A percentile compares a stretch with the other conserved stretches of the same genome.
phyloP scores from a whole-genome alignment of 2,113 vertebrate genomes.

The Vireo altiloquus region DNA sequence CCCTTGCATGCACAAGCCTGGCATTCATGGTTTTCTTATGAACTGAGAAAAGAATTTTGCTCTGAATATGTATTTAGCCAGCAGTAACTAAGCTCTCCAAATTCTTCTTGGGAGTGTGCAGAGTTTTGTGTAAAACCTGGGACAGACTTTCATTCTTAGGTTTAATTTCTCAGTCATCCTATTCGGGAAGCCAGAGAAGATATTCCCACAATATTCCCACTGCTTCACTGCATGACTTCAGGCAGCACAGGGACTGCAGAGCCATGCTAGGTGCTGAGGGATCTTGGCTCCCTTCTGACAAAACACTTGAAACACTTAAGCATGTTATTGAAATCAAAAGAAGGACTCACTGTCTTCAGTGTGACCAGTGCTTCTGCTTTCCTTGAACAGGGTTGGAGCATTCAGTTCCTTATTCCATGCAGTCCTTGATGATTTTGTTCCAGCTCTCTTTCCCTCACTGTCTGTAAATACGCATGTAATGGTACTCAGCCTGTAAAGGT shows the following conservation, averaged over 20 bases:
- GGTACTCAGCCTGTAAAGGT: neutral
- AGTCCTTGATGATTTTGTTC: neutral
- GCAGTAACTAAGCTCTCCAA: neutral
- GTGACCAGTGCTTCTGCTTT: neutral
- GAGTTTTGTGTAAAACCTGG: neutral
- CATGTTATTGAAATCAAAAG: neutral
- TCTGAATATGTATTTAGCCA: conserved; percentile 17
- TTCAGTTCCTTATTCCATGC: neutral
- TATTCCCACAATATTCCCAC: neutral
- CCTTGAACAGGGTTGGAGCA: neutral
- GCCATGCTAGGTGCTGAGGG: neutral
- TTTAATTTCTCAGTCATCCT: neutral
- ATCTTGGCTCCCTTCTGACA: neutral
- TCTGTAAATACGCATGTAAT: neutral
- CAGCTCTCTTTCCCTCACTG: neutral
- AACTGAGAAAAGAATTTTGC: conserved; percentile 29
- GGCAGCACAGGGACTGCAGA: neutral
- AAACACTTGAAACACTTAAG: neutral
- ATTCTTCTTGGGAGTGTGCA: neutral
- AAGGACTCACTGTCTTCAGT: neutral
- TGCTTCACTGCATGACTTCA: neutral
- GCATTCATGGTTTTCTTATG: too few species aligned
- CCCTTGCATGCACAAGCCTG: neutral
- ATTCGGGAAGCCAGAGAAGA: neutral
- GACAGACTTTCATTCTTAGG: neutral